Base-by-base conservation (phyloP, 2,113 vertebrate genomes). In the Aix galericulata region DNA sequence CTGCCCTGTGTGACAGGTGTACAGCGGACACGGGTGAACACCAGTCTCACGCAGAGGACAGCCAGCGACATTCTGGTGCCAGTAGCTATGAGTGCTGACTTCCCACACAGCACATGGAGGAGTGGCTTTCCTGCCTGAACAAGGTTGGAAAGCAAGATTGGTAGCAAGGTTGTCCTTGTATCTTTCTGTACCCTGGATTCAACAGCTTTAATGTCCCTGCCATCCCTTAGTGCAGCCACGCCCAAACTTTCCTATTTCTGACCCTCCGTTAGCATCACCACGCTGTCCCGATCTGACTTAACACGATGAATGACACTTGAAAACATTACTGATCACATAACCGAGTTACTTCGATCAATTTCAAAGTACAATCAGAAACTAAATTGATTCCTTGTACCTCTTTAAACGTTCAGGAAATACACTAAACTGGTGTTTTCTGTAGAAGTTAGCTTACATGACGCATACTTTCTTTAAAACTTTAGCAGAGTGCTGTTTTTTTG, bases 161-260 rank as follows among this genome's bases (percentile, higher is more conserved):
- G 32, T 0, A 59, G 26, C 25, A 3, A 14, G 0, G 1, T 2
- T 17, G 50, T 8, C 27, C 18, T 16, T 6, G 7, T 5, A 11
- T 7, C 44, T 40, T 42, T 53, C 25, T 5, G 32, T 7, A 29
- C 4, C 6, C 27, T 36, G 44, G 21, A 31, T 58, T 46, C 22
- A 15, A 23, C 4, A 31, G 46, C 26, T 59, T 81, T 34, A 40
- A 12, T 8, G 11, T 2, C 9, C 2, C 0, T 50, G 36, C 32
- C 62, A 50, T 2, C 9, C 4, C 17, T 13, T 31, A 29, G 2
- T 1, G 7, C 23, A 58, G 53, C 36, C 32, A 23, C 3, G 40
- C 12, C 13, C 53, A 79, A 68, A 72, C 46, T 9, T 25, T 32
- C 26, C 18, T n/a, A 9, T 38, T 21, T 7, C 21, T 31, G 17